These are phyloP conservation scores for Diarsia mendica DNA, from an alignment of 2,888 invertebrate species.

Conservation along the genomic window DNA sequence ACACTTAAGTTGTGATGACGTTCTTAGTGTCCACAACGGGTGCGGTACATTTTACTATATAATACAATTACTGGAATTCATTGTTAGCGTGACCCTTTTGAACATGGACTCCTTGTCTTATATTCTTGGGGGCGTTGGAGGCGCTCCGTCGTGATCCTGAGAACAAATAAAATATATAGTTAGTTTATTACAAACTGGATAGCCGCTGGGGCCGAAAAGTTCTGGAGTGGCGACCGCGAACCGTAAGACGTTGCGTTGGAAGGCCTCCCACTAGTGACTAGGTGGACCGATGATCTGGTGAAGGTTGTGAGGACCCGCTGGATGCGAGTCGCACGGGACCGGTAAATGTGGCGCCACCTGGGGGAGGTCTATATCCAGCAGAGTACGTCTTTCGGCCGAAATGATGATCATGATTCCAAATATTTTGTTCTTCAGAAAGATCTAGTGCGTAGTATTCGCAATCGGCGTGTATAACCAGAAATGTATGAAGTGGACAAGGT, in stretches of 20 bases:
- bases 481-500: neutral
- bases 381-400: too few relatives aligned
- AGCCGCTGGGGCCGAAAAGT: too few relatives aligned
- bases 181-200: neutral
- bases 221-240: too few relatives aligned
- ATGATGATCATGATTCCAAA: too few relatives aligned
- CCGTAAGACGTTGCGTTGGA: too few relatives aligned
- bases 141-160: conserved; percentile 87
- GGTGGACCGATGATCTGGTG: too few relatives aligned
- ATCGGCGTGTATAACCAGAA: neutral
- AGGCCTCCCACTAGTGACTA: too few relatives aligned
- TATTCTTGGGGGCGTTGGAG: conserved; percentile 87
- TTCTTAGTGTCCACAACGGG: conserved; percentile 55
- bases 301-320: too few relatives aligned
- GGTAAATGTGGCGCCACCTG: too few relatives aligned
- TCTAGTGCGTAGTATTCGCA: neutral
- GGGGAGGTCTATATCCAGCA: too few relatives aligned
- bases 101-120: conserved; percentile 68
- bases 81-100: conserved; percentile 69
- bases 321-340: too few relatives aligned
- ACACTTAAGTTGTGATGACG: conserved; percentile 64
- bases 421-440: neutral
- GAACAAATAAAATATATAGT: conserved; percentile 34
- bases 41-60: conserved; percentile 68
- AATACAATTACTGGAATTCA: conserved; percentile 80